Conservation (phyloP, 2,888 invertebrate species). For the Mylabris sibirica region DNA sequence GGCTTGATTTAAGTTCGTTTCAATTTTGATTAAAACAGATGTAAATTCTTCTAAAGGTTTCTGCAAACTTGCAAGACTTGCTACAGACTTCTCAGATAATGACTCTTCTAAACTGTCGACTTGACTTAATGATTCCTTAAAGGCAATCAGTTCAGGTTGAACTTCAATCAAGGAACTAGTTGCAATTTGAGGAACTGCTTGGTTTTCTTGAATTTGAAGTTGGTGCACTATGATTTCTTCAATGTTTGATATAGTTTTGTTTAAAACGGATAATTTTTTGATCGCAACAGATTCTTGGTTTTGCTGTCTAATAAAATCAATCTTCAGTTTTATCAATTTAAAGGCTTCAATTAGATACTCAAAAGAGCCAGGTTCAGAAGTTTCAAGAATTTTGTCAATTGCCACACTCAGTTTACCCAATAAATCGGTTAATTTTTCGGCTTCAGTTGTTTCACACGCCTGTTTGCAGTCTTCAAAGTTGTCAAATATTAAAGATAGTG, state of each 20-base stretch:
- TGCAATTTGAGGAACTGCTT: conserved; percentile 7
- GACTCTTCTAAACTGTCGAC: conserved; percentile 2
- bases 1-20: conserved; percentile 14
- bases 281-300: neutral
- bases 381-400: neutral
- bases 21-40: conserved; percentile 7
- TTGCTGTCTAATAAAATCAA: conserved; percentile 30
- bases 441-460: neutral
- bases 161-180: conserved; percentile 14
- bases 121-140: conserved; percentile 30
- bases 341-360: conserved; percentile 39
- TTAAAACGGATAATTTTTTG: neutral
- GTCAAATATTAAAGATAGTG: neutral
- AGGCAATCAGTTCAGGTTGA: conserved; percentile 13
- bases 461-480: neutral
- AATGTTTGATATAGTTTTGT: neutral
- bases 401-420: neutral
- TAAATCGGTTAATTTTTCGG: neutral
- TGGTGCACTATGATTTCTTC: neutral
- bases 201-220: neutral
- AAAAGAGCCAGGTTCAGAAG: conserved; percentile 17
- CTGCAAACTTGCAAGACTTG: neutral
- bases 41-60: conserved; percentile 8
- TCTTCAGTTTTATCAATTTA: conserved; percentile 37
- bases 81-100: neutral